Evolutionary conservation across 2,113 vertebrate species (phyloP).

Genomic region (Trichomycterus rosablanca): DNA sequence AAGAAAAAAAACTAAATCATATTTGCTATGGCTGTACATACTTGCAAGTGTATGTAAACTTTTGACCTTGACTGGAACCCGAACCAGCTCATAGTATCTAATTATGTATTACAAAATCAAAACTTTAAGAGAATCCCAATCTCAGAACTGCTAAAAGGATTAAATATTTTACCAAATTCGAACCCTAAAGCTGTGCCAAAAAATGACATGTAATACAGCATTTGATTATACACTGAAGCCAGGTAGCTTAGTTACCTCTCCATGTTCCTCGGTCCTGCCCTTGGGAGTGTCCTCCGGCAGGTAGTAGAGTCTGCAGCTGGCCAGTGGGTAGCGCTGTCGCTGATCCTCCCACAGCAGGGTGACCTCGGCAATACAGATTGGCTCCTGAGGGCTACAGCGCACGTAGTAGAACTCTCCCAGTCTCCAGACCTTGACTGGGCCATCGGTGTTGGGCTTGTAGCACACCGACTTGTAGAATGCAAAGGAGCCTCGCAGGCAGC

Average conservation of each 20-base stretch:
- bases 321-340: slow-evolving; percentile 65
- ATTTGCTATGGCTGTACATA: no score
- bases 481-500: slow-evolving; percentile 69
- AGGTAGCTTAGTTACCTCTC: slow-evolving; percentile 60
- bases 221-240: no score
- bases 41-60: no score
- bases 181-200: no score
- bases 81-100: no score
- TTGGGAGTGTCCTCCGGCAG: slow-evolving; percentile 73
- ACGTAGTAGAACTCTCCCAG: slow-evolving; percentile 76
- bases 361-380: slow-evolving; percentile 72
- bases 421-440: slow-evolving; percentile 58
- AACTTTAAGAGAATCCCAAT: no score
- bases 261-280: slow-evolving; percentile 68
- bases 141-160: no score
- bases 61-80: no score
- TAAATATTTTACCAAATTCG: no score
- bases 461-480: slow-evolving; percentile 75
- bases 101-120: no score
- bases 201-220: no score
- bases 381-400: slow-evolving; percentile 69
- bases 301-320: slow-evolving; percentile 73
- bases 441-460: slow-evolving; percentile 49
- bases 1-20: no score
- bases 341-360: slow-evolving; percentile 75